Evolutionary conservation across 2,888 invertebrate genomes (phyloP).

Genomic region (Acrobasis suavella): DNA sequence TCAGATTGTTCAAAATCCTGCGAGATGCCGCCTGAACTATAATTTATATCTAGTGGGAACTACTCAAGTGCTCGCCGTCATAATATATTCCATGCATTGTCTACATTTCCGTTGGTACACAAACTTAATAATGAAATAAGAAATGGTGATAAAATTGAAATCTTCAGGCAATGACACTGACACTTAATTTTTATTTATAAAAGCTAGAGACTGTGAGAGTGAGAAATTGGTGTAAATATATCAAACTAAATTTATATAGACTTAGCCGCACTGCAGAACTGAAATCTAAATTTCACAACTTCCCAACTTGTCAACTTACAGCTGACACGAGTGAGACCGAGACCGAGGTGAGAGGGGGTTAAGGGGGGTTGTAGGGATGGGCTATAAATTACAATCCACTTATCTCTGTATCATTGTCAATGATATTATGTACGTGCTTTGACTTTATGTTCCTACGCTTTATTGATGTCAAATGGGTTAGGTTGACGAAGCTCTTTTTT

Average conservation of each 20-base stretch:
- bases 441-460: background rate
- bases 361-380: background rate
- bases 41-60: constrained; percentile 1
- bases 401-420: constrained; percentile 4
- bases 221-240: background rate
- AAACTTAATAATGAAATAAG: too few species aligned
- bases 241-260: background rate
- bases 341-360: background rate
- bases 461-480: too few species aligned
- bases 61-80: background rate
- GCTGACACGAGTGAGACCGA: background rate
- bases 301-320: background rate
- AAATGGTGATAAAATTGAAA: too few species aligned
- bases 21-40: background rate
- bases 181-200: too few species aligned
- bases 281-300: background rate
- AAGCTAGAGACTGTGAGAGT: too few species aligned
- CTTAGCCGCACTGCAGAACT: background rate
- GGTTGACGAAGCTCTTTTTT: too few species aligned
- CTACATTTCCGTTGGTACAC: too few species aligned
- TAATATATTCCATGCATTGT: too few species aligned
- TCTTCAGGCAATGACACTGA: too few species aligned
- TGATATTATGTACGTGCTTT: background rate
- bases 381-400: background rate
- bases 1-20: background rate